phyloP scores from a whole-genome alignment of 2,888 invertebrate genomes.

The Corythucha ciliata region DNA sequence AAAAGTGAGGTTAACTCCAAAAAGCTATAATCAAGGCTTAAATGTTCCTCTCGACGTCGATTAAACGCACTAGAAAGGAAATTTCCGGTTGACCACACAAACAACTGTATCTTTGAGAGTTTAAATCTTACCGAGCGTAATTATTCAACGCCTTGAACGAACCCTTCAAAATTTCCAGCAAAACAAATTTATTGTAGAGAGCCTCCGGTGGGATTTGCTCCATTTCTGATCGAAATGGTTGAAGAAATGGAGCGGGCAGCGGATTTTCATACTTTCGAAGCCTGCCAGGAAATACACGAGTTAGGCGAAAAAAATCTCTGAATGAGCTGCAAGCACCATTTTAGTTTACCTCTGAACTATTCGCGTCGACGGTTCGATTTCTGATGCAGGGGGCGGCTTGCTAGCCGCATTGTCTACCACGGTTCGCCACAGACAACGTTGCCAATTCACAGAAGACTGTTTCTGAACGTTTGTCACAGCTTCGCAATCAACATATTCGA shows the following conservation, averaged over 20 bases:
- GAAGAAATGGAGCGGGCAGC: slow-evolving; percentile 48
- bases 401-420: slow-evolving; percentile 39
- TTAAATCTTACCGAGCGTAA: slow-evolving; percentile 44
- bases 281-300: slow-evolving; percentile 37
- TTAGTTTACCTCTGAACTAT: slow-evolving; percentile 31
- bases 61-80: slow-evolving; percentile 49
- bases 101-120: neutral
- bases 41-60: slow-evolving; percentile 55
- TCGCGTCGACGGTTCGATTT: slow-evolving; percentile 45
- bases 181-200: slow-evolving; percentile 42
- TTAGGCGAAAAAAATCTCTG: neutral
- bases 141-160: slow-evolving; percentile 45
- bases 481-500: slow-evolving; percentile 55
- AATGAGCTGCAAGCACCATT: no score
- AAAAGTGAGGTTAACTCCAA: slow-evolving; percentile 52
- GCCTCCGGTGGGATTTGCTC: slow-evolving; percentile 40
- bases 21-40: slow-evolving; percentile 56
- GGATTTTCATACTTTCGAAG: slow-evolving; percentile 57
- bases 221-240: slow-evolving; percentile 43
- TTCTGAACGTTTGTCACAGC: slow-evolving; percentile 48
- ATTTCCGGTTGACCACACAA: no score
- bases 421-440: slow-evolving; percentile 45
- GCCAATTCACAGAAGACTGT: slow-evolving; percentile 49
- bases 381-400: slow-evolving; percentile 30
- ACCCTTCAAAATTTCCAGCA: slow-evolving; percentile 43